Evolutionary conservation across 2,797 vertebrate genomes (phyloP).

Genomic region (Hyperoplus lanceolatus): DNA sequence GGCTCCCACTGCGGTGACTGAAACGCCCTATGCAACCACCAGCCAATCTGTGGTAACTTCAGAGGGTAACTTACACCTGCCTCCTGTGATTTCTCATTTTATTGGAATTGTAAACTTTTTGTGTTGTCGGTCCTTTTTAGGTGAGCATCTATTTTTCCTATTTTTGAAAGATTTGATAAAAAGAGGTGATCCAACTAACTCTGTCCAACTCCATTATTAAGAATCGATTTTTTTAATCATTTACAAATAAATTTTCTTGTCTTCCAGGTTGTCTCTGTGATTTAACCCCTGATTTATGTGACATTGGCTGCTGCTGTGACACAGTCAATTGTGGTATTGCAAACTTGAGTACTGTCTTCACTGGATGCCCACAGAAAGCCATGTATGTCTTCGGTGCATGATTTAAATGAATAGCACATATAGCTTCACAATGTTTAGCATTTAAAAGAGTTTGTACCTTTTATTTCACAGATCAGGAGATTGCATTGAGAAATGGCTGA

Average conservation of each 20-base stretch:
- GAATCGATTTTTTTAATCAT: no score
- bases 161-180: no score
- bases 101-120: no score
- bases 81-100: not conserved
- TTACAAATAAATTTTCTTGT: not conserved
- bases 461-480: slow-evolving; percentile 71
- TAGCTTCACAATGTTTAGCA: not conserved
- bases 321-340: slow-evolving; percentile 76
- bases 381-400: slow-evolving; percentile 59
- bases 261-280: slow-evolving; percentile 83
- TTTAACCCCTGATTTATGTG: slow-evolving; percentile 83
- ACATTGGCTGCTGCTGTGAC: slow-evolving; percentile 88
- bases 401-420: not conserved
- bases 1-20: slow-evolving; percentile 16
- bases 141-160: no score
- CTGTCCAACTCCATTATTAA: no score
- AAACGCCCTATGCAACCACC: slow-evolving; percentile 36
- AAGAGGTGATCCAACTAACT: no score
- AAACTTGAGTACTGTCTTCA: slow-evolving; percentile 81
- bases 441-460: not conserved
- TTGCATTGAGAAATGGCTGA: slow-evolving; percentile 86
- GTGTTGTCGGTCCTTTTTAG: no score
- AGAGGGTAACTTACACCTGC: slow-evolving; percentile 44
- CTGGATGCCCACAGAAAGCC: slow-evolving; percentile 65
- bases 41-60: slow-evolving; percentile 8